Evolutionary conservation across 2,113 vertebrate species (phyloP), one percentile per base, ranked within the genome.

Genomic region (Caretta caretta): DNA sequence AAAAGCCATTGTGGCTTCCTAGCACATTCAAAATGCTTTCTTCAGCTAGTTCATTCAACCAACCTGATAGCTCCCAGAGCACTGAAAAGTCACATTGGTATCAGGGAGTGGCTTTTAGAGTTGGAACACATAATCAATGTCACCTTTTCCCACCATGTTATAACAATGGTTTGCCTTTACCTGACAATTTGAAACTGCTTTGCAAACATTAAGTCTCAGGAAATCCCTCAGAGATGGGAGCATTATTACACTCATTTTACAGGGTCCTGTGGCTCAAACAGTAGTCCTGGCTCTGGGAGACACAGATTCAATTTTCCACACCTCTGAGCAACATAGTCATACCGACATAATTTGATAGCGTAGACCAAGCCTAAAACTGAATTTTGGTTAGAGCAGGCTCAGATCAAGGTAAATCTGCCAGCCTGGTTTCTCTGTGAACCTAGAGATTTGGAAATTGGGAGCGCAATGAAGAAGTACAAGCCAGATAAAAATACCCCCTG

Each of bases 11-110:
- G 27, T 38, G n/a, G n/a, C 8, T 38, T 72, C 65, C 65, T 91
- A 4, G 12, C 53, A 51, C 3, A 72, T 27, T 8, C 22, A 27
- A 59, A 93, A 88, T 29, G 2, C 13, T 94, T 92, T 59, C 17
- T 89, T 95, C 83, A 57, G 12, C 25, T 86, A 3, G 78, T 93
- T 94, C 57, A 85, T 91, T 93, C 79, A 93, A 57, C 22, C 65
- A 89, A 6, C 14, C 46, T 38, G 31, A 69, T 13, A 5, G 53
- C 27, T 96, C 69, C 6, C 19, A 13, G 72, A 7, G 31, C 42
- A 84, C 5, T 0, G 5, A 81, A 80, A 79, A 89, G 3, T 65
- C 3, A 0, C 22, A 57, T 19, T 81, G 49, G 16, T 6, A 79
- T 8, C 5, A 81, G 48, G 78, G 78, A 72, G 13, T 87, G 83